Base-by-base conservation (phyloP, 2,113 vertebrate species). In the Cathartes aura region DNA sequence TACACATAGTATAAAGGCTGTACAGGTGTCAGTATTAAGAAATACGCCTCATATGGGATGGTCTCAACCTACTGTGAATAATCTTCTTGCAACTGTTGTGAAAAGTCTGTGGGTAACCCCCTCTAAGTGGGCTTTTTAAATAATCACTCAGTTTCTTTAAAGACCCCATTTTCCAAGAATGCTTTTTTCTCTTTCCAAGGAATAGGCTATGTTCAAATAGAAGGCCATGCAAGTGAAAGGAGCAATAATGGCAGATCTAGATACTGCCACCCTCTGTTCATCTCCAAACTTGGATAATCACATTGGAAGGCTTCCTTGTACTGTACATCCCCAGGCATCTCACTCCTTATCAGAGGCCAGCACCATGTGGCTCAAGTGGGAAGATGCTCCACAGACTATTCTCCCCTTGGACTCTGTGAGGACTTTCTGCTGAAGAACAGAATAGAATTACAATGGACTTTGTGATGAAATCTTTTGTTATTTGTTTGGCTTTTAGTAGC, bases 321-420 rank as follows among this genome's bases (percentile, higher is more conserved):
- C 15, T 36, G 14, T 74, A 48, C 20, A 72, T 55, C 6, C 30
- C 27, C 47, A 75, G 21, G 24, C n/a, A 72, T 53, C 58, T 67
- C 70, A 53, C 18, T 38, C 32, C 18, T 64, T 22, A 34, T 19
- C 13, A 21, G 40, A 59, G 16, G 5, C 12, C 38, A 78, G 17
- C 9, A 76, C 5, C 5, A 42, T 0, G 0, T n/a, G 24, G 12
- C 12, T 76, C 36, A n/a, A n/a, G 67, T 64, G 13, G 30, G 22
- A 88, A 58, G 32, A 59, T 63, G 36, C 30, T 93, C n/a, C 48
- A 36, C 20, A 45, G 29, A n/a, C 15, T 64, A 3, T 34, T 68
- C 20, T 68, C 40, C 14, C 9, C 38, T 80, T 68, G 26, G 20
- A 38, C 10, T 86, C 50, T 75, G 16, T 16, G 13, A 55, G 15